Percentiles rank a stretch among this genome's conserved stretches.
Evolutionary conservation across 2,888 invertebrate genomes (phyloP).

Genomic region (Pollenia amentaria): DNA sequence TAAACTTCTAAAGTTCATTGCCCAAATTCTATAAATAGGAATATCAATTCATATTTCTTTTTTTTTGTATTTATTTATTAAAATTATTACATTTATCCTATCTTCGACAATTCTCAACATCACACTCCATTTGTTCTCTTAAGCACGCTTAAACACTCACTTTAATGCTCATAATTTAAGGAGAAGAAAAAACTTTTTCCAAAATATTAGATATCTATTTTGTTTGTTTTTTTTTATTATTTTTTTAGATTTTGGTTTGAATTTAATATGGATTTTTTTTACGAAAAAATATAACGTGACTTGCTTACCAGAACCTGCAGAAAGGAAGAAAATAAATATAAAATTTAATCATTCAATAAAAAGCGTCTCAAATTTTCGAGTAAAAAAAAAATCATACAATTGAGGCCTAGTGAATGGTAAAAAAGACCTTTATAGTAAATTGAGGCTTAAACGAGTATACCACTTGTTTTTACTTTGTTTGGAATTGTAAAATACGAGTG

Average conservation of each 20-base stretch:
- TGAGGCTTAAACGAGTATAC: neutral
- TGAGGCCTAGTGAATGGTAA: slow-evolving; percentile 4
- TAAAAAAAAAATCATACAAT: slow-evolving; percentile 1
- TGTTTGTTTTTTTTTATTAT: neutral
- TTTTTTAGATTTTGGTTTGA: neutral
- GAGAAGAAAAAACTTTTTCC: slow-evolving; percentile 9
- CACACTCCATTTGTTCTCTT: slow-evolving; percentile 63
- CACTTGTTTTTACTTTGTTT: slow-evolving; percentile 20
- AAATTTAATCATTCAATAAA: slow-evolving; percentile 60
- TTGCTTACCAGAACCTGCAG: slow-evolving; percentile 16
- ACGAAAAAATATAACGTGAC: slow-evolving; percentile 37
- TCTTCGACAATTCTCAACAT: slow-evolving; percentile 43
- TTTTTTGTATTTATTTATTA: neutral
- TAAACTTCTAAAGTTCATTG: too few species aligned
- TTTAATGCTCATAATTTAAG: slow-evolving; percentile 48
- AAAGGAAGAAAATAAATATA: slow-evolving; percentile 33
- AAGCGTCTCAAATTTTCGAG: slow-evolving; percentile 27
- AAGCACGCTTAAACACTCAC: slow-evolving; percentile 59
- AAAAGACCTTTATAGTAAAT: neutral
- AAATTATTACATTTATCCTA: slow-evolving; percentile 4
- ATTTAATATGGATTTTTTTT: neutral
- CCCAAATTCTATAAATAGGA: neutral
- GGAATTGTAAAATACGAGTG: neutral
- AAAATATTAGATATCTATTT: slow-evolving; percentile 1
- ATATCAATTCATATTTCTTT: neutral